These are phyloP conservation scores for Pristionchus maxplancki DNA, from an alignment of 2,888 invertebrate species.

Conservation along the genomic window DNA sequence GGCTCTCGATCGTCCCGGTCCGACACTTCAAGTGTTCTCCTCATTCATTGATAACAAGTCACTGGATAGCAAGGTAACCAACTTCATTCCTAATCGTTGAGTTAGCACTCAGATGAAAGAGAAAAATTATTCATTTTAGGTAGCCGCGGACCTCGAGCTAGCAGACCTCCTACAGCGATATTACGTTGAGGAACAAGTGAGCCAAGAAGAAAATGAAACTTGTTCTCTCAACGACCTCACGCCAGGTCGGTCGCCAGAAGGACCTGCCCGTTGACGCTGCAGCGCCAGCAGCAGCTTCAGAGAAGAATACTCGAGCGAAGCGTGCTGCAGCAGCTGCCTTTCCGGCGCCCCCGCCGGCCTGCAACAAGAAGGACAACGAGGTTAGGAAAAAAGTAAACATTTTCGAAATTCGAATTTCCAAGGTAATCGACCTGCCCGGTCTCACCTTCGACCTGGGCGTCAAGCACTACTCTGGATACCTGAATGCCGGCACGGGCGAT, in stretches of 20 bases:
- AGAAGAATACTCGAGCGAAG: slow-evolving; percentile 22
- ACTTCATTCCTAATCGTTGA: too few species aligned
- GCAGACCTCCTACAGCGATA: slow-evolving; percentile 9
- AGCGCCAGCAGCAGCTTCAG: background rate
- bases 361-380: slow-evolving; percentile 56
- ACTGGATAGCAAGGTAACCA: background rate
- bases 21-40: slow-evolving; percentile 82
- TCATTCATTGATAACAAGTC: slow-evolving; percentile 30
- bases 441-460: slow-evolving; percentile 74
- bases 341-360: slow-evolving; percentile 58
- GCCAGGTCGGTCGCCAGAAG: slow-evolving; percentile 41
- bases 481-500: slow-evolving; percentile 70
- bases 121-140: too few species aligned
- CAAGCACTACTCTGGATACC: slow-evolving; percentile 80
- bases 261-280: background rate
- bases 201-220: background rate
- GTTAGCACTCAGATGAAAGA: too few species aligned
- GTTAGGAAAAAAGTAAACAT: too few species aligned
- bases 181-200: background rate
- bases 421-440: slow-evolving; percentile 74
- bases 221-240: background rate
- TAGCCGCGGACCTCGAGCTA: slow-evolving; percentile 3
- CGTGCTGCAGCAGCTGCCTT: background rate
- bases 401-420: too few species aligned
- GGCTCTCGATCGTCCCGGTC: slow-evolving; percentile 87